These are phyloP conservation scores for Acleris sparsana DNA, from an alignment of 2,888 invertebrate genomes.

Conservation along the genomic window DNA sequence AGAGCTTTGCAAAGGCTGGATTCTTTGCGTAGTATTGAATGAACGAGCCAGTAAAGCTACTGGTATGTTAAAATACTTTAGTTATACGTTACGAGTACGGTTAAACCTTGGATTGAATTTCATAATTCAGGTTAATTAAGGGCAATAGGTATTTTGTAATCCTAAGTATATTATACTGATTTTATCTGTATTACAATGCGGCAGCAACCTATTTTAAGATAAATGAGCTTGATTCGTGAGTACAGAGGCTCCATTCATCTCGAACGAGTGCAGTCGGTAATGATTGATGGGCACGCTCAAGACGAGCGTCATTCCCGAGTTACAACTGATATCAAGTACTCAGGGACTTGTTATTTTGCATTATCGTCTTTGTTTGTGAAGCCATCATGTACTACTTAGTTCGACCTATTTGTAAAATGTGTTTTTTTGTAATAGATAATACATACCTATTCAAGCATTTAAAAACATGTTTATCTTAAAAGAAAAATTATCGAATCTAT, in stretches of 20 bases:
- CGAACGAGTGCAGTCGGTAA: conserved; percentile 63
- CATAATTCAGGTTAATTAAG: too few species aligned
- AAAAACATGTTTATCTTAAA: too few species aligned
- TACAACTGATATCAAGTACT: conserved; percentile 27
- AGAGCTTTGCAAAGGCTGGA: conserved; percentile 42
- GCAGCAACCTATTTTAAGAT: conserved; percentile 58
- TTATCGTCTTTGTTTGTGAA: neutral
- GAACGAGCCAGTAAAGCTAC: conserved; percentile 8
- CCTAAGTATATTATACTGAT: conserved; percentile 6
- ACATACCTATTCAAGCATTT: too few species aligned
- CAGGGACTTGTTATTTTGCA: conserved; percentile 4
- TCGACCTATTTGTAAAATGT: too few species aligned
- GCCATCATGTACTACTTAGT: too few species aligned
- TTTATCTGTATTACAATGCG: conserved; percentile 40
- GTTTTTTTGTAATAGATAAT: too few species aligned
- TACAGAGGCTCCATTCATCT: conserved; percentile 68
- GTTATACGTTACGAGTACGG: neutral
- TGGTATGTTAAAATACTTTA: neutral
- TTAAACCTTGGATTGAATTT: too few species aligned
- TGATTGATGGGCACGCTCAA: conserved; percentile 65
- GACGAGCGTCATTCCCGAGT: conserved; percentile 41
- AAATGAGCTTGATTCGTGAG: conserved; percentile 56
- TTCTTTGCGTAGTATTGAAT: conserved; percentile 43
- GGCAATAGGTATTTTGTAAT: conserved; percentile 4
- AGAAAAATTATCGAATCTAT: too few species aligned